Conservation (phyloP, 2,888 invertebrate genomes). For the Heteropelma amictum region DNA sequence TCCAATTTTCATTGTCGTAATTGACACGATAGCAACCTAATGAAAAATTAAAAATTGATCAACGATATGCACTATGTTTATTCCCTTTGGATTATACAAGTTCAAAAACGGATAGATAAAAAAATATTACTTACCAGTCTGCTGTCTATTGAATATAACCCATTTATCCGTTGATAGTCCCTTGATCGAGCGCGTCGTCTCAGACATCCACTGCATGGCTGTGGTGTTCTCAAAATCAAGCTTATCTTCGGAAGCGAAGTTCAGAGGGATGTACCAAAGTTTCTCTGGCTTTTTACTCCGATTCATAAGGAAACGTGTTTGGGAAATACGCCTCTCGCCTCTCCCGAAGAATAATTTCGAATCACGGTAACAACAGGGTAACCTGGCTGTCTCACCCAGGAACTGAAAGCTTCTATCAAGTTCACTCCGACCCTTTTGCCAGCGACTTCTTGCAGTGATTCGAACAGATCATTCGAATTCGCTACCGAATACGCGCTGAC, state of each 20-base stretch:
- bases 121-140: conserved; percentile 78
- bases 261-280: conserved; percentile 62
- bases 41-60: conserved; percentile 80
- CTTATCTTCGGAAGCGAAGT: conserved; percentile 58
- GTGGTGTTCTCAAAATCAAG: conserved; percentile 78
- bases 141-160: conserved; percentile 83
- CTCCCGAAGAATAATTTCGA: conserved; percentile 78
- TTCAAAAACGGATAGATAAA: conserved; percentile 83
- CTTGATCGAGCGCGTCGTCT: conserved; percentile 67
- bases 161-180: conserved; percentile 78
- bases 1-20: conserved; percentile 88
- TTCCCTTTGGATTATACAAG: conserved; percentile 84
- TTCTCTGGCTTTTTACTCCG: not conserved
- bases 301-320: conserved; percentile 82
- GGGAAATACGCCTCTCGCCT: conserved; percentile 57
- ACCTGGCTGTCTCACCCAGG: conserved; percentile 86
- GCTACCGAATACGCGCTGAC: conserved; percentile 64
- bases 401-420: conserved; percentile 82
- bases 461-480: conserved; percentile 82
- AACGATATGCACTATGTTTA: conserved; percentile 85
- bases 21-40: conserved; percentile 84
- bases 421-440: conserved; percentile 59
- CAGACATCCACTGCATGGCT: conserved; percentile 79
- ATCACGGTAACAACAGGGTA: conserved; percentile 83
- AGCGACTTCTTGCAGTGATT: conserved; percentile 78